Evolutionary conservation across 2,113 vertebrate species (phyloP).

Genomic region (Gasterosteus aculeatus): DNA sequence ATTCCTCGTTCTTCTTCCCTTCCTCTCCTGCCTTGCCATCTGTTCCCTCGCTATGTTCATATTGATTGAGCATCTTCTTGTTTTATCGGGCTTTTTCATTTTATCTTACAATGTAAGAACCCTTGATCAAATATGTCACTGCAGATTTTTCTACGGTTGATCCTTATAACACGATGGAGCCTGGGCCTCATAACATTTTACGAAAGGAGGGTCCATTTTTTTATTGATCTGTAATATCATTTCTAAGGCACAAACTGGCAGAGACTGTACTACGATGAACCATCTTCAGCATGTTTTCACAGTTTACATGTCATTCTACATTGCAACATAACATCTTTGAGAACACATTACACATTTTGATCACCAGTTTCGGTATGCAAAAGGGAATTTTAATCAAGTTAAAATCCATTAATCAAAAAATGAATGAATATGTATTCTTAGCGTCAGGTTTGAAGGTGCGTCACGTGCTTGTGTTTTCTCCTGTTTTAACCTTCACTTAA

Average conservation of each 20-base stretch:
- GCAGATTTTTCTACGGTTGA: not conserved
- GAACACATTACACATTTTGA: not conserved
- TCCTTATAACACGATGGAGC: not conserved
- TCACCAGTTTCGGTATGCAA: conserved; percentile 5
- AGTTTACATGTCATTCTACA: not conserved
- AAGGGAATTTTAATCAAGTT: conserved; percentile 12
- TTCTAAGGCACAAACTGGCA: not conserved
- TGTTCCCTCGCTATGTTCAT: conserved; percentile 31
- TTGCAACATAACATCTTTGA: not conserved
- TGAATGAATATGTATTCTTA: conserved; percentile 32
- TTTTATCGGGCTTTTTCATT: not conserved
- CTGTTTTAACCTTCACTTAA: conserved; percentile 73
- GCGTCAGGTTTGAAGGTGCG: conserved; percentile 32
- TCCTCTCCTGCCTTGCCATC: conserved; percentile 21
- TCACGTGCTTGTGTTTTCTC: conserved; percentile 37
- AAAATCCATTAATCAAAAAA: conserved; percentile 19
- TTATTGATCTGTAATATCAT: not conserved
- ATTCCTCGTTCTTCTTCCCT: conserved; percentile 23
- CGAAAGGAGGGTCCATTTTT: not conserved
- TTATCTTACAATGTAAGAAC: not conserved
- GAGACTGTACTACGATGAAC: not conserved
- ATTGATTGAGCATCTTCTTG: conserved; percentile 12
- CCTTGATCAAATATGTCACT: not conserved
- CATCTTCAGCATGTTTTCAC: conserved; percentile 1
- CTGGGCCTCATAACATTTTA: not conserved